phyloP scores from a whole-genome alignment of 2,113 vertebrate species.

The Halcyon malimbica region DNA sequence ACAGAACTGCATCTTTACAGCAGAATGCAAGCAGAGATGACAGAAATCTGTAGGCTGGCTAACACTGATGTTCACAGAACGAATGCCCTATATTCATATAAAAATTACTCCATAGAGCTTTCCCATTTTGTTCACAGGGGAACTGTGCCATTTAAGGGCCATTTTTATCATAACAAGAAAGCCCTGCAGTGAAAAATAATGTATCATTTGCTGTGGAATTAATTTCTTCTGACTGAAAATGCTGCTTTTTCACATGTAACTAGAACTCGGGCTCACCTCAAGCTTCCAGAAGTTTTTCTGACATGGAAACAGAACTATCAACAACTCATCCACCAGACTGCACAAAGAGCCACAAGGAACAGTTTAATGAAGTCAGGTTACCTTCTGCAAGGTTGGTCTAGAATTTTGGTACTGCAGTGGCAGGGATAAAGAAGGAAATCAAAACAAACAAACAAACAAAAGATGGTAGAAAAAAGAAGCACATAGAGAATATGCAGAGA shows the following conservation, averaged over 20 bases:
- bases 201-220: neutral
- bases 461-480: neutral
- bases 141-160: neutral
- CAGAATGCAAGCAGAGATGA: neutral
- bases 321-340: neutral
- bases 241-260: neutral
- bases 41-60: neutral
- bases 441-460: neutral
- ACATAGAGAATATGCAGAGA: neutral
- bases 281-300: neutral
- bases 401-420: neutral
- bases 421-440: neutral
- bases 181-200: neutral
- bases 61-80: neutral
- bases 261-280: neutral
- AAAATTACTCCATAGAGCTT: neutral
- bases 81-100: neutral
- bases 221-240: neutral
- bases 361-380: neutral
- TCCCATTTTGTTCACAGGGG: neutral
- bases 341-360: neutral
- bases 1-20: neutral
- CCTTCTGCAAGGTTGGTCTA: neutral
- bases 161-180: neutral
- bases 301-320: neutral